Evolutionary conservation across 2,113 vertebrate species (phyloP).

Genomic region (Leucosticte australis): DNA sequence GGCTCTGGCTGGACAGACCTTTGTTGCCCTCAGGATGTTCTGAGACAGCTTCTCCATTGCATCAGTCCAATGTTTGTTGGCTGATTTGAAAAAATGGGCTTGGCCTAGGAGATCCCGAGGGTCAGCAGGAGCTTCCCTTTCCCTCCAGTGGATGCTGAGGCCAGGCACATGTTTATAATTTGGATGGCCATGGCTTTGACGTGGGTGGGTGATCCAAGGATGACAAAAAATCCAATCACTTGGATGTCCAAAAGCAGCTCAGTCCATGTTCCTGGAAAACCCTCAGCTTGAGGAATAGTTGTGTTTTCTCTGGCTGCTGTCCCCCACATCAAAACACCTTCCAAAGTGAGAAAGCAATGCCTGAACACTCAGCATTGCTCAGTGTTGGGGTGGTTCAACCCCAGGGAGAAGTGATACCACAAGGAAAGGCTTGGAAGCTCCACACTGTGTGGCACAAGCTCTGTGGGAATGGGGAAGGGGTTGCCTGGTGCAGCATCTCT

Average conservation of each 20-base stretch:
- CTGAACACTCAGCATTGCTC: not conserved
- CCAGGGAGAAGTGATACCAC: fast-evolving
- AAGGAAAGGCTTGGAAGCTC: not conserved
- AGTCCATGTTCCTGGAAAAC: not conserved
- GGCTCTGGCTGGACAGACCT: not conserved
- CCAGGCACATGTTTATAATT: not conserved
- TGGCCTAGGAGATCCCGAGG: not conserved
- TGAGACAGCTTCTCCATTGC: not conserved
- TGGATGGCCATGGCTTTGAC: not conserved
- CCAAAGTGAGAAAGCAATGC: not conserved
- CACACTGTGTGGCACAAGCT: fast-evolving
- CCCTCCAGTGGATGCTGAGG: not conserved
- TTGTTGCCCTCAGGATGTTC: not conserved
- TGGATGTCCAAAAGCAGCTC: not conserved
- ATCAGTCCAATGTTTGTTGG: not conserved
- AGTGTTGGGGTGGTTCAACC: not conserved
- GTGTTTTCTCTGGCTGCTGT: not conserved
- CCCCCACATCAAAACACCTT: not conserved
- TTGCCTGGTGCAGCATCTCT: not conserved
- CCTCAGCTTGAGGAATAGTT: not conserved
- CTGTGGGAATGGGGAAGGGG: not conserved
- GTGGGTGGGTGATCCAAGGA: not conserved
- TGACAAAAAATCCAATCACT: not conserved
- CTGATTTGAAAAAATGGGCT: not conserved
- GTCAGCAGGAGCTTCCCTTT: not conserved